Base-by-base conservation (phyloP, 2,113 vertebrate species). In the Rutilus rutilus region DNA sequence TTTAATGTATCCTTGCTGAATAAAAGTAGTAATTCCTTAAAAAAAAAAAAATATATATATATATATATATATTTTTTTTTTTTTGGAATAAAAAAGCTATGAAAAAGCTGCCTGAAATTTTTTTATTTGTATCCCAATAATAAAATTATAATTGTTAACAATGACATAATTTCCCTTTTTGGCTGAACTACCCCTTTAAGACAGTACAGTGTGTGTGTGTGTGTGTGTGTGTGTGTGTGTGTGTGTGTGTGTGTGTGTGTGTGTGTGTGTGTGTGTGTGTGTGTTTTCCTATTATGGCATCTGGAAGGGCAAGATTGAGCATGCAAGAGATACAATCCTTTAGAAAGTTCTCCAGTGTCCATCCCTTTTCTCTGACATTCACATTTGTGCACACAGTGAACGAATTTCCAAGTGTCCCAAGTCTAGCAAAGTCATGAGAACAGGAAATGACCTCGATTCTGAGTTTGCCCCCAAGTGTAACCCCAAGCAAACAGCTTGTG, bases 381-480 rank as follows among this genome's bases (percentile, higher is more conserved):
- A 71, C 33, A 60, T 62, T 62, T 25, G 19, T 25, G 2, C 17
- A 65, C 60, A 84, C 11, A 81, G 69, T 86, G 30, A 86, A 78
- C 30, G 6, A 27, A 76, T 50, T 84, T 82, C 82, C 78, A 52
- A 5, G 11, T 47, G 57, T 45, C 64, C 80, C 14, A 30, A 84
- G 14, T 47, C 54, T 77, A 81, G 6, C 71, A 86, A 62, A 83
- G 80, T 86, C 85, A 65, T 91, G 90, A 78, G 89, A 92, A 89
- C 87, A 87, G 84, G 88, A 90, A 74, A 73, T 82, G 65, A 83
- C 88, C 85, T 82, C 69, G 50, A 59, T 78, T 76, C 64, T 45
- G 60, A 83, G 75, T 52, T 67, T 74, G 47, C 23, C 79, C 86
- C 47, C 79, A 69, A 79, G 52, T 45, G 57, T 88, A 81, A 87